Evolutionary conservation across 2,113 vertebrate genomes (phyloP).

Genomic region (Taxidea taxus): DNA sequence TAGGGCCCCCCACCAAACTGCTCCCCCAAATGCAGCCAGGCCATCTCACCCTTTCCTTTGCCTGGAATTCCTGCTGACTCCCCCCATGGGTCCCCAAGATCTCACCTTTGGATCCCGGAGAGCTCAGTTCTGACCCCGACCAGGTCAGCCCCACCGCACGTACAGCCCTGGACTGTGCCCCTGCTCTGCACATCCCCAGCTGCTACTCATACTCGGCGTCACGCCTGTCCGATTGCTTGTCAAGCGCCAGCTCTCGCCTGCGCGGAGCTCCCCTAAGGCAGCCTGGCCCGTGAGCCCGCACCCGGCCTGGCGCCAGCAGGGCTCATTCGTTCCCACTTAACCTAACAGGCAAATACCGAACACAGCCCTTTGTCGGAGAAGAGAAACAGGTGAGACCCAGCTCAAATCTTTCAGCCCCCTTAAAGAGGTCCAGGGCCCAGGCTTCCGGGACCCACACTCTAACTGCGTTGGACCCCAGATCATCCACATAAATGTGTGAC

Average conservation of each 20-base stretch:
- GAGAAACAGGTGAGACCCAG: too few species aligned
- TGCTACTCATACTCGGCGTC: neutral
- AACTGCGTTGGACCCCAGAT: neutral
- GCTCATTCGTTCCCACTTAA: neutral
- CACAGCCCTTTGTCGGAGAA: neutral
- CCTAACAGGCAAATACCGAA: neutral
- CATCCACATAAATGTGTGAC: accelerated
- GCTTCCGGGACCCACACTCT: accelerated
- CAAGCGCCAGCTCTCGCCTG: accelerated
- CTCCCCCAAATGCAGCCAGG: neutral
- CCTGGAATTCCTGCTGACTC: neutral
- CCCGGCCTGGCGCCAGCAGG: neutral
- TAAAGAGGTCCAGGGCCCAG: accelerated
- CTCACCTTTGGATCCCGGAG: neutral
- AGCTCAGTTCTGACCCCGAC: neutral
- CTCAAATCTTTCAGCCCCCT: accelerated
- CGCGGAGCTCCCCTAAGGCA: accelerated
- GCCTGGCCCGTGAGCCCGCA: neutral
- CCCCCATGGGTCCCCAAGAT: neutral
- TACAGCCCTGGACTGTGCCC: neutral
- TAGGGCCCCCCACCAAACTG: neutral
- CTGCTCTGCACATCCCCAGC: neutral
- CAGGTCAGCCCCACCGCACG: neutral
- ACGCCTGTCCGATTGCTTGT: neutral
- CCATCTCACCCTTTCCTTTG: neutral